Evolutionary conservation across 2,113 vertebrate genomes (phyloP), one percentile per base, ranked within the genome.

Genomic region (Perognathus longimembris): DNA sequence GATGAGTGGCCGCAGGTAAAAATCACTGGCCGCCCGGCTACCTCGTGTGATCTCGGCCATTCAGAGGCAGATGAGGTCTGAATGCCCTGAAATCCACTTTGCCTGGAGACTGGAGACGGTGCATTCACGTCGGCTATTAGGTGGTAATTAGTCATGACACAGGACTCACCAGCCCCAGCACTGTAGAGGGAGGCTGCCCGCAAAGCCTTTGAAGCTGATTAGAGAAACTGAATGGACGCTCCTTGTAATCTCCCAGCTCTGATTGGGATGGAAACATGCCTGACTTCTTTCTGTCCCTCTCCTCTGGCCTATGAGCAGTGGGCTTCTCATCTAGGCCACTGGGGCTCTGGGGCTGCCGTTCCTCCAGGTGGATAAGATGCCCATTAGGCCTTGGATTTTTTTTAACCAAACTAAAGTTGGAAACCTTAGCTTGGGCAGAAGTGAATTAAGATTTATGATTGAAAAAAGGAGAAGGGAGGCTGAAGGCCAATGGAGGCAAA

Each of bases 71-170:
- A 98, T 97, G 98, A 98, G 97, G 95, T 75, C 94, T 97, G 97
- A 97, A 97, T 95, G 96, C 80, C 2, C 84, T 94, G 97, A 97
- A 97, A 97, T 96, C 96, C 92, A 97, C 97, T 97, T 98, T 96
- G 97, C 97, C 97, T 97, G 97, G 97, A 97, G 95, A 95, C 96
- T 32, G 32, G 95, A 97, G 97, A 98, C 98, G 98, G 98, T 98
- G 98, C 98, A 97, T 98, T 98, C 97, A 97, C 98, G 96, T 98
- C 94, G 97, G 98, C 99, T 98, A 98, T 99, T 99, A 99, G 98
- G 98, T 97, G 93, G 98, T 99, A 98, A 99, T 99, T 99, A 99
- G 99, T 98, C 98, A 98, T 98, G 98, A 99, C 99, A 98, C 97
- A 98, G 98, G 98, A 54, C 98, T 98, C 98, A 98, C 98, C 98